A percentile compares a stretch with the other conserved stretches of the same genome.
phyloP scores from a whole-genome alignment of 2,797 vertebrate species.

The Karalla daura region DNA sequence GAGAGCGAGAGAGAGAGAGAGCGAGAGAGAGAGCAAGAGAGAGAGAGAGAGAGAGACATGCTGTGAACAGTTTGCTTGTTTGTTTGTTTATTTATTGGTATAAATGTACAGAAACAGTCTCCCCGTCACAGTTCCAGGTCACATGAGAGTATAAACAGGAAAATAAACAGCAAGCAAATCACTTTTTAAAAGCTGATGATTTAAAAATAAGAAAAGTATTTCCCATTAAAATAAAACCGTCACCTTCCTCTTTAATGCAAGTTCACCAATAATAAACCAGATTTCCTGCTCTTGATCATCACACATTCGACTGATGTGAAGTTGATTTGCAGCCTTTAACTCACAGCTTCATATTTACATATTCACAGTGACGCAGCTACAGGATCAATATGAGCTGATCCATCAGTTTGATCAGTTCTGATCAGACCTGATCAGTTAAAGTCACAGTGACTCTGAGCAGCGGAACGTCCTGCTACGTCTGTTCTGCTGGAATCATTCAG shows the following conservation, averaged over 20 bases:
- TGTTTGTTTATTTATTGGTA: constrained; percentile 91
- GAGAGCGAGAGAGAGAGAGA: too few species aligned
- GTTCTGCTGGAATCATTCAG: too few species aligned
- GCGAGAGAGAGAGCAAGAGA: constrained; percentile 6
- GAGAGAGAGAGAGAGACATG: background rate
- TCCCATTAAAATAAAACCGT: constrained; percentile 75
- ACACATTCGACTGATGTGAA: constrained; percentile 16
- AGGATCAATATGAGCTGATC: too few species aligned
- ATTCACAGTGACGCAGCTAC: constrained; percentile 56
- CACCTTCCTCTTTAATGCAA: constrained; percentile 66
- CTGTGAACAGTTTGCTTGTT: too few species aligned
- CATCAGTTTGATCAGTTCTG: too few species aligned
- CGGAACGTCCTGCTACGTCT: too few species aligned
- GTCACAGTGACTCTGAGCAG: too few species aligned
- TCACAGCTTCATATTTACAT: constrained; percentile 50
- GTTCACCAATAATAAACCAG: background rate
- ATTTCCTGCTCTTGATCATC: constrained; percentile 11
- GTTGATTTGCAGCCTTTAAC: constrained; percentile 7
- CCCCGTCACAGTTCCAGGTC: constrained; percentile 81
- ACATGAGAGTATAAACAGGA: constrained; percentile 17
- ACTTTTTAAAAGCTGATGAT: background rate
- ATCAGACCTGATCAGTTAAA: too few species aligned
- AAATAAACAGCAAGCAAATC: constrained; percentile 17
- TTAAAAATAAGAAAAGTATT: constrained; percentile 14
- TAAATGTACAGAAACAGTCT: constrained; percentile 90